Percentiles rank a stretch among this genome's conserved stretches.
Conservation (phyloP, 2,888 invertebrate species). For the Drosophila conformis region DNA sequence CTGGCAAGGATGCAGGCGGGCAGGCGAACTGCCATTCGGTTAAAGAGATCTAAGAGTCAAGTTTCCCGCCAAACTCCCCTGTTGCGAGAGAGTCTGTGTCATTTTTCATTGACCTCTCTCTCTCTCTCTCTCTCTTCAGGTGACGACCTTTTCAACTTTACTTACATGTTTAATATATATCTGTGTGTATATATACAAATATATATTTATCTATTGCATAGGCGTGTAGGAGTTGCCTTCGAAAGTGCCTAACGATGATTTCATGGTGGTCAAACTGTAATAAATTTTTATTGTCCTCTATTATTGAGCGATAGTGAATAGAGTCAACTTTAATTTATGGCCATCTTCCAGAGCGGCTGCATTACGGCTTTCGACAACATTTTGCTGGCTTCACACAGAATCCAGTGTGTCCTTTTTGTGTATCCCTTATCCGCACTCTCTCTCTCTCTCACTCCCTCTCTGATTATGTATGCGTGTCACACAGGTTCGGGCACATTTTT, state of each 20-base stretch:
- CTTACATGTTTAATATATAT: neutral
- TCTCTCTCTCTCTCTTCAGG: conserved; percentile 22
- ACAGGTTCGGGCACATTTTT: conserved; percentile 53
- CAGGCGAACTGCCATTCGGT: conserved; percentile 15
- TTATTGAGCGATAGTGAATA: conserved; percentile 71
- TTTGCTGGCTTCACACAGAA: conserved; percentile 17
- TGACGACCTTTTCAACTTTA: conserved; percentile 22
- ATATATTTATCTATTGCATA: conserved; percentile 33
- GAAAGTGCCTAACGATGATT: conserved; percentile 81
- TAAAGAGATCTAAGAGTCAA: conserved; percentile 62
- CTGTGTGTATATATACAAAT: neutral
- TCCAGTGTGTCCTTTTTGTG: conserved; percentile 21
- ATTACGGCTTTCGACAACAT: conserved; percentile 22
- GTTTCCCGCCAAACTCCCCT: conserved; percentile 52
- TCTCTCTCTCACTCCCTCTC: neutral
- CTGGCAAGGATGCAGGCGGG: conserved; percentile 48
- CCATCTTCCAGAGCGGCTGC: conserved; percentile 49
- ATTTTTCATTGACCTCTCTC: conserved; percentile 75
- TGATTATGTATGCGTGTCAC: conserved; percentile 66
- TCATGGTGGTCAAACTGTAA: conserved; percentile 84
- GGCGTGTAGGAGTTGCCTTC: conserved; percentile 56
- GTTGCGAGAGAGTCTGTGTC: conserved; percentile 33
- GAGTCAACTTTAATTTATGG: conserved; percentile 71
- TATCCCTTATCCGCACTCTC: conserved; percentile 6
- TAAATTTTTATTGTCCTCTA: conserved; percentile 80